phyloP scores from a whole-genome alignment of 23 tunicate species.

The Ascidia mentula region DNA sequence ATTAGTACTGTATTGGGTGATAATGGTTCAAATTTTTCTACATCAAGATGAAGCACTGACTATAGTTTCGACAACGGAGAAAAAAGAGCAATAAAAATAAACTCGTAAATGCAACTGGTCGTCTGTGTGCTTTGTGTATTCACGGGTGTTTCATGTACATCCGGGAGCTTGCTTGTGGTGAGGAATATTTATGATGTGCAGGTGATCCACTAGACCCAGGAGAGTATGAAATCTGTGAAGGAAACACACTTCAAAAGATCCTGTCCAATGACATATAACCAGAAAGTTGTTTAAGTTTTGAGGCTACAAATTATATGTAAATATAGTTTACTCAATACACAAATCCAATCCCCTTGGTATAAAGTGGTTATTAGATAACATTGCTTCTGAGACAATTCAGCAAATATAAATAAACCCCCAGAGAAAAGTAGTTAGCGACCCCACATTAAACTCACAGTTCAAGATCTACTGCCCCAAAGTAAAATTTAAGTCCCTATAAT shows the following conservation, averaged over 20 bases:
- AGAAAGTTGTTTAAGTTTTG: too few species aligned
- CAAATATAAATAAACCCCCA: too few species aligned
- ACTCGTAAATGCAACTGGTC: not conserved
- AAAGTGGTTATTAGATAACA: too few species aligned
- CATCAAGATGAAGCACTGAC: not conserved
- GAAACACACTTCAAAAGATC: too few species aligned
- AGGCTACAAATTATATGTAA: too few species aligned
- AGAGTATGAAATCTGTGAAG: conserved; percentile 18
- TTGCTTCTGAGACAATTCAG: too few species aligned
- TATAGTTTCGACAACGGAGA: not conserved
- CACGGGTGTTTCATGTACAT: conserved; percentile 33
- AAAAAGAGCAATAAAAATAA: conserved; percentile 13
- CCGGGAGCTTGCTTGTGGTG: conserved; percentile 19
- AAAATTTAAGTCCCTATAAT: not conserved
- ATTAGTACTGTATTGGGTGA: too few species aligned
- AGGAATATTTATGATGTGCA: conserved; percentile 21
- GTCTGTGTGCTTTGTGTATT: conserved; percentile 10
- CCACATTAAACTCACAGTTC: too few species aligned
- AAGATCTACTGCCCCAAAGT: not conserved
- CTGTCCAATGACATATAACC: too few species aligned
- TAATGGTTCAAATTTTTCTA: not conserved
- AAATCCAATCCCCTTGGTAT: too few species aligned
- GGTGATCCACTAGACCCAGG: conserved; percentile 23
- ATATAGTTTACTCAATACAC: too few species aligned
- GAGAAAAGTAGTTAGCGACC: too few species aligned